phyloP scores from a whole-genome alignment of 2,888 invertebrate species.

The Nowickia ferox region DNA sequence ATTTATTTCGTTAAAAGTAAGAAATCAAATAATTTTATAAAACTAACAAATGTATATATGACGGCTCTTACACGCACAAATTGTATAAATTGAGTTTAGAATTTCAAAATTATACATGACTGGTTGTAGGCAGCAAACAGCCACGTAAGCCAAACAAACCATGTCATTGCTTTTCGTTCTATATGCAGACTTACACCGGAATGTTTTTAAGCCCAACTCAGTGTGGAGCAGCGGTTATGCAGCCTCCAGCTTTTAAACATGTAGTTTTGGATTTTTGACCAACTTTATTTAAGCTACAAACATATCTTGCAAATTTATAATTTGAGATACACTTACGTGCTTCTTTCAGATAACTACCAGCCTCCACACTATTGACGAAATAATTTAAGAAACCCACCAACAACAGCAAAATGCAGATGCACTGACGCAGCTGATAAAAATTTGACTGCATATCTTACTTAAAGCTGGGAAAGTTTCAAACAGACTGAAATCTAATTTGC shows the following conservation, averaged over 20 bases:
- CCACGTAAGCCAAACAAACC: too few species aligned
- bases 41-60: too few species aligned
- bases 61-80: too few species aligned
- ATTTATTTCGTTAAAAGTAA: too few species aligned
- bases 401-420: background rate
- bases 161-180: too few species aligned
- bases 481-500: conserved; percentile 37
- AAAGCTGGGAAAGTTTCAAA: conserved; percentile 46
- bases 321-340: conserved; percentile 68
- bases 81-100: too few species aligned
- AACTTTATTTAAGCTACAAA: background rate
- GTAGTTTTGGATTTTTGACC: background rate
- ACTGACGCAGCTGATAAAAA: conserved; percentile 8
- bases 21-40: too few species aligned
- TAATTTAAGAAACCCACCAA: conserved; percentile 17
- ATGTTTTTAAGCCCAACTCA: too few species aligned
- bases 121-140: too few species aligned
- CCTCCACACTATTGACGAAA: conserved; percentile 15
- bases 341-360: conserved; percentile 69
- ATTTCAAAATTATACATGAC: too few species aligned
- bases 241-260: background rate
- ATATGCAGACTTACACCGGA: too few species aligned
- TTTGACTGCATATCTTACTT: conserved; percentile 32
- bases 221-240: too few species aligned
- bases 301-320: background rate